Percentiles rank a stretch among this genome's conserved stretches.
Evolutionary conservation across 2,888 invertebrate species (phyloP).

Genomic region (Aphidoletes aphidimyza): DNA sequence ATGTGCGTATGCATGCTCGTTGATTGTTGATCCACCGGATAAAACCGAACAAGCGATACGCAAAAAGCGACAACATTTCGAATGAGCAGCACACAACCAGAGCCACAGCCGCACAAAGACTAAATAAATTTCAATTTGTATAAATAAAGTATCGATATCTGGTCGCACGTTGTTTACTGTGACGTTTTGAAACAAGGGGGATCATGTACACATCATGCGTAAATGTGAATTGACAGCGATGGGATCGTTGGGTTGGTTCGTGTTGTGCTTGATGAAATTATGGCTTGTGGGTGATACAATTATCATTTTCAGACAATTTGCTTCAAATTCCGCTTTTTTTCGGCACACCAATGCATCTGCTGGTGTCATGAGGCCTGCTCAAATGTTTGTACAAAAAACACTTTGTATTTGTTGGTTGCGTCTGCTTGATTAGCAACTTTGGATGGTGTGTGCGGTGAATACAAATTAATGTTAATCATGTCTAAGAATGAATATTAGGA

Average conservation of each 20-base stretch:
- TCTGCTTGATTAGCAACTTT: background rate
- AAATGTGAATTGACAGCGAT: constrained; percentile 13
- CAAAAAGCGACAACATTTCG: background rate
- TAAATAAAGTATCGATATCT: constrained; percentile 49
- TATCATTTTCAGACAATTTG: constrained; percentile 38
- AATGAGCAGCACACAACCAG: no score
- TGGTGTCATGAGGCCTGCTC: background rate
- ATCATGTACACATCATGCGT: constrained; percentile 18
- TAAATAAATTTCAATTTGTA: constrained; percentile 43
- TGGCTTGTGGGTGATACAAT: constrained; percentile 11
- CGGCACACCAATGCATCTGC: no score
- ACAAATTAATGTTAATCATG: background rate
- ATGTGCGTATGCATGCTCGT: background rate
- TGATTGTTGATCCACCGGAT: constrained; percentile 1
- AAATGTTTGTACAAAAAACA: no score
- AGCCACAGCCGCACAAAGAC: background rate
- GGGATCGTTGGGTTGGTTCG: background rate
- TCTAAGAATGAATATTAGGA: background rate
- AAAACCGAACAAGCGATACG: background rate
- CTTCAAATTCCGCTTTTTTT: no score
- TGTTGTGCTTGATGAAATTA: constrained; percentile 14
- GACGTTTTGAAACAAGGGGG: background rate
- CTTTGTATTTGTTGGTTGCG: background rate
- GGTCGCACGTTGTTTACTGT: background rate
- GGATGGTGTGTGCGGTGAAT: background rate